Conservation (phyloP, 1,140 invertebrate species). For the Euglossa dilemma region DNA sequence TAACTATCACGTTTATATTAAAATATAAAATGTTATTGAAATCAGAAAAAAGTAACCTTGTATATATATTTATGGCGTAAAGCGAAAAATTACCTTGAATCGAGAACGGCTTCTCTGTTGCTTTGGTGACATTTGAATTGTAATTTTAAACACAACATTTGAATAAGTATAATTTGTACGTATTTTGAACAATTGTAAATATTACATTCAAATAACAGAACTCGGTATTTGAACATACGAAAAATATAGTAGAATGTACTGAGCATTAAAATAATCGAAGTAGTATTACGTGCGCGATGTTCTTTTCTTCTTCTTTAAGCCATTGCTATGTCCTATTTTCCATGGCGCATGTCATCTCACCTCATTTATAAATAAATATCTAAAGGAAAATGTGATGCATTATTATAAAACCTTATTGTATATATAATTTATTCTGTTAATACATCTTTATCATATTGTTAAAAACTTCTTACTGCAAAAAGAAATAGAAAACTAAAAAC, state of each 20-base stretch:
- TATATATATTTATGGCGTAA: background rate
- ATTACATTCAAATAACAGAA: background rate
- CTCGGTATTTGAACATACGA: background rate
- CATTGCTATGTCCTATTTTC: constrained; percentile 61
- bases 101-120: constrained; percentile 70
- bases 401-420: background rate
- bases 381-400: constrained; percentile 27
- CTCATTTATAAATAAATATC: constrained; percentile 55
- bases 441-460: background rate
- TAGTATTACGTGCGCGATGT: constrained; percentile 9
- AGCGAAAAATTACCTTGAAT: constrained; percentile 73
- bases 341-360: constrained; percentile 60
- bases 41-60: constrained; percentile 11
- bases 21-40: background rate
- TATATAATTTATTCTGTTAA: background rate
- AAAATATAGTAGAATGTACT: constrained; percentile 22
- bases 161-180: constrained; percentile 19
- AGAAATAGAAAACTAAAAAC: background rate
- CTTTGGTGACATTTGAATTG: constrained; percentile 73
- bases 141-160: constrained; percentile 46
- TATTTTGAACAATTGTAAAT: background rate
- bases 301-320: constrained; percentile 45
- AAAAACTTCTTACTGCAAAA: background rate
- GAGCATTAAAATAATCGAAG: constrained; percentile 20
- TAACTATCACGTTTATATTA: background rate